These are phyloP conservation scores for Bursaphelenchus mucronatus DNA, from an alignment of 1,140 invertebrate species.

Conservation along the genomic window DNA sequence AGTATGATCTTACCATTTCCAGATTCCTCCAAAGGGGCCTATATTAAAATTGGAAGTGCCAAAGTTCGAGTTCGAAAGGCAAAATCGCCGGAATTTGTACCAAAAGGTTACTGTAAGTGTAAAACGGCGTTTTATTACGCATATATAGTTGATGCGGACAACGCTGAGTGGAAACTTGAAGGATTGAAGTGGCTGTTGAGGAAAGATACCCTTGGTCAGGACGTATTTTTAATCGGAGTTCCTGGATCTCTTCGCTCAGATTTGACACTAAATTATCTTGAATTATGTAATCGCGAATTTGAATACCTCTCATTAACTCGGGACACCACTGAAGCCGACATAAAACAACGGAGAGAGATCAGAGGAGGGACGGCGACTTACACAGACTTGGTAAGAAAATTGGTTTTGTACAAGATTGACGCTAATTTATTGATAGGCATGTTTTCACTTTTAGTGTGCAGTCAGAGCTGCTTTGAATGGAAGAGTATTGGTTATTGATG, in stretches of 20 bases:
- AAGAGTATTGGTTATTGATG: constrained; percentile 84
- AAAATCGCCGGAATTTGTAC: constrained; percentile 74
- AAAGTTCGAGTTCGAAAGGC: constrained; percentile 68
- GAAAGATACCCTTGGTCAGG: constrained; percentile 76
- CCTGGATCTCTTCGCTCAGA: constrained; percentile 76
- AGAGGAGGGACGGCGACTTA: constrained; percentile 78
- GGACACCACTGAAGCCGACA: constrained; percentile 91
- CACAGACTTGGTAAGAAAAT: constrained; percentile 77
- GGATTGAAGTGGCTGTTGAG: constrained; percentile 59
- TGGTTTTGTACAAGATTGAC: no score
- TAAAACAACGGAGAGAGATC: constrained; percentile 92
- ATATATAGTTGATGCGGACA: constrained; percentile 25
- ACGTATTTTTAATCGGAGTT: constrained; percentile 86
- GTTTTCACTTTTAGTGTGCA: constrained; percentile 69
- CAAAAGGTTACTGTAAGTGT: constrained; percentile 75
- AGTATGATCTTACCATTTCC: neutral
- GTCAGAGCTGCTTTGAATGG: constrained; percentile 83
- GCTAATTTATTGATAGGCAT: constrained; percentile 14
- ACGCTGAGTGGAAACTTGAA: constrained; percentile 20
- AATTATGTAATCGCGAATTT: constrained; percentile 79
- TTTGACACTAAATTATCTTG: constrained; percentile 77
- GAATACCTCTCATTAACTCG: constrained; percentile 88
- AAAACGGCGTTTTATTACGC: constrained; percentile 37
- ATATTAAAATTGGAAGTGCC: constrained; percentile 73
- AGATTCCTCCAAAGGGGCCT: constrained; percentile 14